A percentile compares a stretch with the other conserved stretches of the same genome.
phyloP scores from a whole-genome alignment of 2,888 invertebrate genomes.

The Caenorhabditis sp. region DNA sequence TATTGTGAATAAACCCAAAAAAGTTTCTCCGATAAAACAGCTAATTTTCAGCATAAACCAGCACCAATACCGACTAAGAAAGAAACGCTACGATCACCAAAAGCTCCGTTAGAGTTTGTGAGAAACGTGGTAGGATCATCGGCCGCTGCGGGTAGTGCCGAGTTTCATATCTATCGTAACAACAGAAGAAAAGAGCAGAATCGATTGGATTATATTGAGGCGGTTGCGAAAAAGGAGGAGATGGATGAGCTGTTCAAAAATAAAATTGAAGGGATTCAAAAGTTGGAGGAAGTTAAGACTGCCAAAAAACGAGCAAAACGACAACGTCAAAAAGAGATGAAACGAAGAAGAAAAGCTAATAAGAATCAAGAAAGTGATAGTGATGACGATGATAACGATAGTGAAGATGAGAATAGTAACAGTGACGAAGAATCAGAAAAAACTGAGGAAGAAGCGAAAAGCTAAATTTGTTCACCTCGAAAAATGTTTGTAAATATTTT shows the following conservation, averaged over 20 bases:
- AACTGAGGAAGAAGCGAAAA: slow-evolving; percentile 13
- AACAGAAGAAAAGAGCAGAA: slow-evolving; percentile 93
- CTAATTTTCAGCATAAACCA: slow-evolving; percentile 81
- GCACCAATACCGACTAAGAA: slow-evolving; percentile 86
- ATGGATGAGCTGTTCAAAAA: slow-evolving; percentile 83
- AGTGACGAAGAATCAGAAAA: slow-evolving; percentile 9
- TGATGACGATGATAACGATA: slow-evolving; percentile 26
- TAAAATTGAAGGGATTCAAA: slow-evolving; percentile 75
- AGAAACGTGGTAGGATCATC: slow-evolving; percentile 99
- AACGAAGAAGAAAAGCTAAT: slow-evolving; percentile 38
- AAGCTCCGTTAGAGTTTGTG: slow-evolving; percentile 89
- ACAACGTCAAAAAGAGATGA: slow-evolving; percentile 55
- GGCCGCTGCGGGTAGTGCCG: slow-evolving; percentile 98
- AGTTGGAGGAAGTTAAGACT: slow-evolving; percentile 60
- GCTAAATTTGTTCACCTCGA: slow-evolving; percentile 5
- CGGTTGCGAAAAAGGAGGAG: slow-evolving; percentile 85
- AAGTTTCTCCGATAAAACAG: too few relatives aligned
- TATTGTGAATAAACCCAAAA: too few relatives aligned
- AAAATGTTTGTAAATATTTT: slow-evolving; percentile 2
- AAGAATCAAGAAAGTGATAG: slow-evolving; percentile 36
- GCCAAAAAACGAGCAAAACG: slow-evolving; percentile 90
- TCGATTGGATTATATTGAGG: slow-evolving; percentile 89
- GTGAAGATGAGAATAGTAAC: slow-evolving; percentile 8
- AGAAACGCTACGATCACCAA: slow-evolving; percentile 77
- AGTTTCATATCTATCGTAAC: slow-evolving; percentile 98